These are phyloP conservation scores for Atopsyche davidsoni DNA, from an alignment of 1,140 invertebrate genomes.

Conservation along the genomic window DNA sequence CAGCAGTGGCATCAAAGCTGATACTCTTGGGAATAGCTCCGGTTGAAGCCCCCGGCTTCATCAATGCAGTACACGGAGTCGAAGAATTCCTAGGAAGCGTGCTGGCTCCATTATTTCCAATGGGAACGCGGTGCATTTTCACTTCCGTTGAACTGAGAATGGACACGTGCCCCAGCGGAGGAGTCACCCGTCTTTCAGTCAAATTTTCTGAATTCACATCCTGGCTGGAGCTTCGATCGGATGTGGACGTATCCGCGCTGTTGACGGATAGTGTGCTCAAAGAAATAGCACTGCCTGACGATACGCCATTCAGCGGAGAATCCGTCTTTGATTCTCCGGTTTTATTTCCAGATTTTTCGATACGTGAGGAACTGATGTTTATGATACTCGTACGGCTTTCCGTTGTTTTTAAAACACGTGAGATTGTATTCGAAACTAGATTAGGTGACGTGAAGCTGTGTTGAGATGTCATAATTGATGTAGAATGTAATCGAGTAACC, in stretches of 20 bases:
- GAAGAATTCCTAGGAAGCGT: conserved; percentile 22
- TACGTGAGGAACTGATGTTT: conserved; percentile 41
- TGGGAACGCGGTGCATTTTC: conserved; percentile 33
- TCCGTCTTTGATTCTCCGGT: conserved; percentile 11
- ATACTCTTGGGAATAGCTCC: conserved; percentile 88
- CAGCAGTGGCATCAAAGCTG: conserved; percentile 85
- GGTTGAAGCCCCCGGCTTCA: conserved; percentile 58
- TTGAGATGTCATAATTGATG: conserved; percentile 11
- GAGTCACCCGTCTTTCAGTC: conserved; percentile 42
- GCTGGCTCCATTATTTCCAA: conserved; percentile 30
- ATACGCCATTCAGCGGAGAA: conserved; percentile 16
- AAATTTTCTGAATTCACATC: conserved; percentile 46
- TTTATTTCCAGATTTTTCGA: conserved; percentile 33
- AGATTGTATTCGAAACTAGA: conserved; percentile 16
- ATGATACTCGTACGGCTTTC: conserved; percentile 45
- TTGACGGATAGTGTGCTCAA: conserved; percentile 45
- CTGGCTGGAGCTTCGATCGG: conserved; percentile 44
- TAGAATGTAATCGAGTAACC: conserved; percentile 9
- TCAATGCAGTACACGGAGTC: conserved; percentile 22
- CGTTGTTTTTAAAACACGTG: conserved; percentile 23
- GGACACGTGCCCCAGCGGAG: conserved; percentile 30
- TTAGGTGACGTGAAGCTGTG: conserved; percentile 17
- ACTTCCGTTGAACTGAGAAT: conserved; percentile 17
- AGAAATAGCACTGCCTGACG: conserved; percentile 37
- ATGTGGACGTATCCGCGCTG: conserved; percentile 41